Base-by-base conservation (phyloP, 2,797 vertebrate genomes). In the Schizopygopsis pylzovi region DNA sequence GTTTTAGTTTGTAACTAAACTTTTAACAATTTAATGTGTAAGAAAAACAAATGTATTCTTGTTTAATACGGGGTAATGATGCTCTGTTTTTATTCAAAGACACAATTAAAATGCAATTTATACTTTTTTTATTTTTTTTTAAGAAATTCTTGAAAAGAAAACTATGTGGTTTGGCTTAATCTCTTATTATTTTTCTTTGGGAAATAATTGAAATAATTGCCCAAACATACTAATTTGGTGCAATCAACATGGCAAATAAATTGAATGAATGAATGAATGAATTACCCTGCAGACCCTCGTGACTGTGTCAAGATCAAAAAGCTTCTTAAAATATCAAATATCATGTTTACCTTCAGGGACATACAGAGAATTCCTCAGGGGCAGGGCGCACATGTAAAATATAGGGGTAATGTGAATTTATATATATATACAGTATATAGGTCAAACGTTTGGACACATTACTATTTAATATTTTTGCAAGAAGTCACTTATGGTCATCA, bases 11-110 rank as follows among this genome's bases (percentile, higher is more conserved):
- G 16, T 37, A 68, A 7, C 54, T 10, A 59, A 54, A n/a, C 54
- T 59, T 59, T 59, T 59, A n/a, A 63, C 5, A 2, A 28, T 28
- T 63, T 63, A 12, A 25, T 28, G 5, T 28, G 1, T 63, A n/a
- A 45, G 11, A n/a, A 43, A 71, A 41, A n/a, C 68, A 45, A 39
- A 41, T n/a, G 12, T n/a, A 71, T 71, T 1, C 11, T 71, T 45
- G 6, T 6, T 72, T 28, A 11, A 28, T 47, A 73, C 16, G 3
- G 71, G 43, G 15, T 45, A 16, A 47, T 47, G 13, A 25, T 28
- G n/a, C 4, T 28, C n/a, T 49, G 4, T 28, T 73, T 73, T 73
- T 73, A 73, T 73, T 47, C 43, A 47, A 73, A 73, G 12, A 72
- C 18, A 7, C 22, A n/a, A 13, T 45, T 25, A 43, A 71, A 39